A percentile compares a stretch with the other conserved stretches of the same genome.
Evolutionary conservation across 2,888 invertebrate species (phyloP).

Genomic region (Thereva nobilitata): DNA sequence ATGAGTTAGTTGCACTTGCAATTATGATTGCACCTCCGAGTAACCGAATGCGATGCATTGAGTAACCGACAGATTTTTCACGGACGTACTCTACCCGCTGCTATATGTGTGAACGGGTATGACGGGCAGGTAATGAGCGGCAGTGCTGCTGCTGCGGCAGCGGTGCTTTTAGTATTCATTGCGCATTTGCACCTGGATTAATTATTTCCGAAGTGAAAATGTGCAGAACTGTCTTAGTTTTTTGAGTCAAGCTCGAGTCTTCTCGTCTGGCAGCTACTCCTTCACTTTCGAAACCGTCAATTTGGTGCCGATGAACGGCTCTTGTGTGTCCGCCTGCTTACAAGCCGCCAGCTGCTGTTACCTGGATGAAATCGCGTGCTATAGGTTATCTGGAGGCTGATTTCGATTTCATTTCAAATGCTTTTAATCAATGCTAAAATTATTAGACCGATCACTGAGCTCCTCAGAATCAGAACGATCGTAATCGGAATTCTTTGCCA

Average conservation of each 20-base stretch:
- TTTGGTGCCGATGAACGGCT: slow-evolving; percentile 18
- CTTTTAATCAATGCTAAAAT: slow-evolving; percentile 31
- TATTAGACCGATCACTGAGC: slow-evolving; percentile 33
- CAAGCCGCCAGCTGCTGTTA: not conserved
- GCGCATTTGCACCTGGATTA: slow-evolving; percentile 26
- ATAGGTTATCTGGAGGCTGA: slow-evolving; percentile 20
- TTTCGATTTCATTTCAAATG: slow-evolving; percentile 29
- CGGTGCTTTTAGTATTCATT: slow-evolving; percentile 2
- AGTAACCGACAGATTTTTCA: slow-evolving; percentile 33
- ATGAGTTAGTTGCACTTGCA: slow-evolving; percentile 31
- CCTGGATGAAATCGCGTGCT: slow-evolving; percentile 18
- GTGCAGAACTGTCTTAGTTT: slow-evolving; percentile 22
- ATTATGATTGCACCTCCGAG: slow-evolving; percentile 33
- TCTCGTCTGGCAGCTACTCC: slow-evolving; percentile 27
- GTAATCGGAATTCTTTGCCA: not conserved
- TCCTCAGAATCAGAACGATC: slow-evolving; percentile 33
- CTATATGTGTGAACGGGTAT: not conserved
- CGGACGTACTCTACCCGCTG: slow-evolving; percentile 15
- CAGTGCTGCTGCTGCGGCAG: not conserved
- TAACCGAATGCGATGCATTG: slow-evolving; percentile 25
- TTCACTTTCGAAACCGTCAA: slow-evolving; percentile 37
- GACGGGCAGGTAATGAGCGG: slow-evolving; percentile 6
- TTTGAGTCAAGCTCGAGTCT: not conserved
- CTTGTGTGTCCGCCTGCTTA: slow-evolving; percentile 3
- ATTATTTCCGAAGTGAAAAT: slow-evolving; percentile 38